Base-by-base conservation (phyloP, 2,888 invertebrate genomes). In the Brenthis daphne region DNA sequence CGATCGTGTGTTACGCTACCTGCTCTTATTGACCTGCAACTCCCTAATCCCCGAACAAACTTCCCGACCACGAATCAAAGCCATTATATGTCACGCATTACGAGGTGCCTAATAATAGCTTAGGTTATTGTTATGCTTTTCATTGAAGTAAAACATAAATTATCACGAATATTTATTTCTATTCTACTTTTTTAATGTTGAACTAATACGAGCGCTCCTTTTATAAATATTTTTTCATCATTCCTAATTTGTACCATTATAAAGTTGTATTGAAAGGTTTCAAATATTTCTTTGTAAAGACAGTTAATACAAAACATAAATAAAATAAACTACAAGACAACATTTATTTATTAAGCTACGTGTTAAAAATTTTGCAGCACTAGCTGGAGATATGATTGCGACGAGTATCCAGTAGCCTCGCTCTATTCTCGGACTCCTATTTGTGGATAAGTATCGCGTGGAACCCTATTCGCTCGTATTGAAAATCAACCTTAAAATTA, bases 371-470 rank as follows among this genome's bases (percentile, higher is more conserved):
- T 80, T 82, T 79, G 80, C 82, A 77, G 80, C 80, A 78, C 73
- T 79, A 78, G 79, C 87, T 89, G 89, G 89, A 88, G 87, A 88
- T 87, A 86, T 85, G 85, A 85, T 87, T 85, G 85, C 85, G 76
- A 74, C 75, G 77, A 73, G 71, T 79, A 79, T 80, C 79, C 90
- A 91, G 89, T 90, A 90, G 91, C 92, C 92, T 92, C 92, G 91
- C 87, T 90, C 92, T 92, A 92, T 92, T 92, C 90, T 91, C 82
- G 88, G 86, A 86, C 86, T 85, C 85, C 91, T 92, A 92, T 92
- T 92, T 90, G 90, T 90, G 89, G 89, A 91, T 84, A 83, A 88
- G 86, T 86, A 86, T 85, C 81, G 82, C 81, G 82, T 85, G 85
- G 85, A 88, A 85, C 85, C 82, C 82, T 79, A 77, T 71, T 79